Conservation (phyloP, 2,888 invertebrate species). For the Trachelus troglodyta region DNA sequence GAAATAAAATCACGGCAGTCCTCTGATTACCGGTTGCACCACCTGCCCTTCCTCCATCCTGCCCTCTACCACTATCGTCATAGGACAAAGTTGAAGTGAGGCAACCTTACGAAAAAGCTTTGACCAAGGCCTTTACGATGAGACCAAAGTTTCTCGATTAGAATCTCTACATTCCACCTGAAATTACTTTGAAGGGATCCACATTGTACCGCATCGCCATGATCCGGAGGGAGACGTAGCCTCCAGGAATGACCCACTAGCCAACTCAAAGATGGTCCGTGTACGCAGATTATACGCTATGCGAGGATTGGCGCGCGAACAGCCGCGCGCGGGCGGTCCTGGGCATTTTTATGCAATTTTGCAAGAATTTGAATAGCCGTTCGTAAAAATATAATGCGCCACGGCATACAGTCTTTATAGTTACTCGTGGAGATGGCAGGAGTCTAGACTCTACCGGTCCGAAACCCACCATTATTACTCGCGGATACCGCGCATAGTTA, state of each 20-base stretch:
- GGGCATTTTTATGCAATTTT: constrained; percentile 58
- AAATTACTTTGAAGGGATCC: not conserved
- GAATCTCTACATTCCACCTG: no score
- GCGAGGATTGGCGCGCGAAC: constrained; percentile 18
- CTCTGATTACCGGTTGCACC: constrained; percentile 50
- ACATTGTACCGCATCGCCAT: not conserved
- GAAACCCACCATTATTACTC: constrained; percentile 51
- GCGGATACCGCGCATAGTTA: constrained; percentile 32
- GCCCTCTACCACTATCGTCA: constrained; percentile 32
- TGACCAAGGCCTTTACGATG: no score
- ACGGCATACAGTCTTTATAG: constrained; percentile 40
- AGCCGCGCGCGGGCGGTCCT: constrained; percentile 25
- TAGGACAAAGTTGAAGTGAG: constrained; percentile 14
- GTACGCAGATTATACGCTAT: constrained; percentile 34
- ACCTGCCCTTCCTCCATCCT: constrained; percentile 23
- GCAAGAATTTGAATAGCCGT: constrained; percentile 64
- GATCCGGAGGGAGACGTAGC: constrained; percentile 35
- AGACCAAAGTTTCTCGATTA: no score
- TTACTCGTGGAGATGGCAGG: constrained; percentile 34
- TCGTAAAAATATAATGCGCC: constrained; percentile 60
- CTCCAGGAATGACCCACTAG: constrained; percentile 51
- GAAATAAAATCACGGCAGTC: constrained; percentile 64
- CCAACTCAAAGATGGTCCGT: constrained; percentile 36
- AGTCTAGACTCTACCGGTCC: constrained; percentile 55
- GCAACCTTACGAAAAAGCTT: no score